Conservation (phyloP, 1,140 invertebrate species). For the Danaus plexippus region DNA sequence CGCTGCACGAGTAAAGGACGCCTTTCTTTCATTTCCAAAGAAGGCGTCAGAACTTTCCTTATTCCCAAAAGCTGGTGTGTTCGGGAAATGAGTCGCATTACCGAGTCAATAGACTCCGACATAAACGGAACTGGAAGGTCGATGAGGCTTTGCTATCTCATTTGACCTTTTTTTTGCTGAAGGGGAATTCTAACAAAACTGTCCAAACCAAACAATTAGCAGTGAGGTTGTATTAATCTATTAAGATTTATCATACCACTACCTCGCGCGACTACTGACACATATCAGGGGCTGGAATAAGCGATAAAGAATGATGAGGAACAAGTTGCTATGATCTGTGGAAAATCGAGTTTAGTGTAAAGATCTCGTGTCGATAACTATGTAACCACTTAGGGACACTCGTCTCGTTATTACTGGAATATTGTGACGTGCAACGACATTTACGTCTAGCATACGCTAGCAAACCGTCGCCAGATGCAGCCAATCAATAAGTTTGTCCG, state of each 20-base stretch:
- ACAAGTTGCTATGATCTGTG: constrained; percentile 21
- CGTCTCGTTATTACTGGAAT: constrained; percentile 33
- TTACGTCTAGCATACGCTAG: constrained; percentile 30
- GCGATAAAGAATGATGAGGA: constrained; percentile 15
- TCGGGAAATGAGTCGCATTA: constrained; percentile 65
- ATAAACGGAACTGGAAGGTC: constrained; percentile 40
- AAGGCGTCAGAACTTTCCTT: constrained; percentile 59
- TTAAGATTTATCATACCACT: constrained; percentile 29
- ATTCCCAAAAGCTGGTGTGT: constrained; percentile 50
- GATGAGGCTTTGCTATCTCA: constrained; percentile 19
- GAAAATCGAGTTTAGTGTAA: not conserved
- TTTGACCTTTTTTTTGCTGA: constrained; percentile 37
- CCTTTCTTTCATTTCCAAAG: constrained; percentile 58
- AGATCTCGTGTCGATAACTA: constrained; percentile 17
- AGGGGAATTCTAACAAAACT: constrained; percentile 25
- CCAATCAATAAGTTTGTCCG: constrained; percentile 48
- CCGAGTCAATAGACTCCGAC: constrained; percentile 50
- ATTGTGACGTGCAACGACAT: constrained; percentile 36
- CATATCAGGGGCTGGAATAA: constrained; percentile 18
- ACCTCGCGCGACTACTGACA: constrained; percentile 24
- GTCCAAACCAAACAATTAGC: constrained; percentile 27
- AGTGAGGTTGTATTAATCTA: constrained; percentile 27
- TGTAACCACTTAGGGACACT: constrained; percentile 16
- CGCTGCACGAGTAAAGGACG: constrained; percentile 37
- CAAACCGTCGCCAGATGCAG: constrained; percentile 45